Percentiles rank a stretch among this genome's conserved stretches.
These are phyloP conservation scores for Tachystola acroxantha DNA, from an alignment of 2,888 invertebrate species.

Conservation along the genomic window DNA sequence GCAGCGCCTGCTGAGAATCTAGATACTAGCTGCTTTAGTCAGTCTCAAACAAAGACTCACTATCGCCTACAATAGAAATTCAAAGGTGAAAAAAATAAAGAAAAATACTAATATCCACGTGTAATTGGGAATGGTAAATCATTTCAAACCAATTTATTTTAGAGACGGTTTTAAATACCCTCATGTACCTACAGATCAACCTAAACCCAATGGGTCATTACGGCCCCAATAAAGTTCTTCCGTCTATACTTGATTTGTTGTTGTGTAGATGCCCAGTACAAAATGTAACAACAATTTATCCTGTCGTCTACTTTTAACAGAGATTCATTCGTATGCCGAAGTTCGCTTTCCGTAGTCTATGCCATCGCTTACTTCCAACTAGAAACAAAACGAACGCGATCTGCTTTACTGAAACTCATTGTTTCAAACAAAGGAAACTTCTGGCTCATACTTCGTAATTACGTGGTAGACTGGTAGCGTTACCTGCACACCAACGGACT, in stretches of 20 bases:
- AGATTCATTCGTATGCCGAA: constrained; percentile 33
- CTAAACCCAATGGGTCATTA: too few relatives aligned
- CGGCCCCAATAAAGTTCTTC: too few relatives aligned
- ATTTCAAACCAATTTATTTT: too few relatives aligned
- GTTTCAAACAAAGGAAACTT: constrained; percentile 40
- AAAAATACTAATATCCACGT: too few relatives aligned
- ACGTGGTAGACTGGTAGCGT: constrained; percentile 12
- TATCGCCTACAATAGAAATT: not conserved
- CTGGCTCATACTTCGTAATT: constrained; percentile 26
- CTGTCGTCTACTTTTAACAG: not conserved
- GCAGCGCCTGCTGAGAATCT: constrained; percentile 2
- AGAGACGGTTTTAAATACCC: too few relatives aligned
- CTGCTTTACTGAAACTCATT: constrained; percentile 35
- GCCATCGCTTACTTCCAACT: constrained; percentile 25
- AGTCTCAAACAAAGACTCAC: not conserved
- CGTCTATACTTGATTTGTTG: too few relatives aligned
- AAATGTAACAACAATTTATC: too few relatives aligned
- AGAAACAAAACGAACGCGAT: constrained; percentile 25
- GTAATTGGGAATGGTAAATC: too few relatives aligned
- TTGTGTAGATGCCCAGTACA: too few relatives aligned
- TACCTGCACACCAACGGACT: not conserved
- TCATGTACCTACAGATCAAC: too few relatives aligned
- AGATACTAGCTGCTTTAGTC: not conserved
- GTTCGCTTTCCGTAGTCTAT: constrained; percentile 17
- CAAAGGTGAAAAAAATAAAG: too few relatives aligned